Evolutionary conservation across 2,888 invertebrate genomes (phyloP).

Genomic region (Andrena camellia): DNA sequence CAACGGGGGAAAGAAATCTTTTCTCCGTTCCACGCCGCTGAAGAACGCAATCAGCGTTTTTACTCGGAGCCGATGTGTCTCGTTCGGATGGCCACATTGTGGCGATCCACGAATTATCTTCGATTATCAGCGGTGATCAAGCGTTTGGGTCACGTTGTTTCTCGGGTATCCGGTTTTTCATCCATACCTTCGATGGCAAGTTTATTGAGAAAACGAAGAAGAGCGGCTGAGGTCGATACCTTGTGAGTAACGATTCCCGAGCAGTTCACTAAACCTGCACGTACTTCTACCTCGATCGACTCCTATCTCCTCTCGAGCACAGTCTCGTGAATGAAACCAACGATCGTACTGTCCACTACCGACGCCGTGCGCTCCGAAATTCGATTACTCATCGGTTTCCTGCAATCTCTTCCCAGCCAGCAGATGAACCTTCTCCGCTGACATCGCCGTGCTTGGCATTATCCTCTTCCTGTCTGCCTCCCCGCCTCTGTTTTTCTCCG

Average conservation of each 20-base stretch:
- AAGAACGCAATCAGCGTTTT: constrained; percentile 51
- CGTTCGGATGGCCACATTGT: constrained; percentile 1
- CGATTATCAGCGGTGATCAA: background rate
- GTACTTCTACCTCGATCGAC: background rate
- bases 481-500: background rate
- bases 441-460: too few relatives aligned
- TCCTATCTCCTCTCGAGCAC: background rate
- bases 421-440: background rate
- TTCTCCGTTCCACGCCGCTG: constrained; percentile 44
- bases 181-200: too few relatives aligned
- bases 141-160: background rate
- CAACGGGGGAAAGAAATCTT: constrained; percentile 17
- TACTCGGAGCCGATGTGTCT: constrained; percentile 33
- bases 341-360: too few relatives aligned
- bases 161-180: background rate
- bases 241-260: too few relatives aligned
- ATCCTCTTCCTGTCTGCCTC: background rate
- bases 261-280: too few relatives aligned
- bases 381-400: too few relatives aligned
- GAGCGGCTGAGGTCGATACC: too few relatives aligned
- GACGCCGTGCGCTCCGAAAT: too few relatives aligned
- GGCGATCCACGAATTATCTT: constrained; percentile 19
- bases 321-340: too few relatives aligned
- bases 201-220: too few relatives aligned
- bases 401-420: too few relatives aligned